These are phyloP conservation scores for Paralichthys olivaceus DNA, from an alignment of 2,113 vertebrate species.

Conservation along the genomic window DNA sequence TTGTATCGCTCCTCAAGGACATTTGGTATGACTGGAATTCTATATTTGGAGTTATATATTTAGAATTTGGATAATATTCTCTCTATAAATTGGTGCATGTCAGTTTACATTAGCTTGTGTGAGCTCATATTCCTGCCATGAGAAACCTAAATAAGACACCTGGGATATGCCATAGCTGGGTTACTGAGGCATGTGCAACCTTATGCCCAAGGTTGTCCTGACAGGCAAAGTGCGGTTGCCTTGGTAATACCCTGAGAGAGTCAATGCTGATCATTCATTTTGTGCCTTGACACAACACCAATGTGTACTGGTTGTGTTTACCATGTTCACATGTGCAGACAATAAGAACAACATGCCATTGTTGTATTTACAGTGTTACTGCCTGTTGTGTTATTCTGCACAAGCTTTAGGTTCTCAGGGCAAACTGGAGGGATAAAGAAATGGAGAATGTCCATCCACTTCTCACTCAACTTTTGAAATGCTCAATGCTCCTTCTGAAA, in stretches of 20 bases:
- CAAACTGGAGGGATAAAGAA: neutral
- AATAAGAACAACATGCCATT: neutral
- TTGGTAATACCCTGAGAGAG: conserved; percentile 31
- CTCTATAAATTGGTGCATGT: conserved; percentile 1
- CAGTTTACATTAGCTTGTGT: neutral
- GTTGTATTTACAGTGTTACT: neutral
- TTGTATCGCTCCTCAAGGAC: neutral
- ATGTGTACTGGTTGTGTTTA: conserved; percentile 12
- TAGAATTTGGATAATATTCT: conserved; percentile 5
- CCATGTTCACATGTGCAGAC: conserved; percentile 1
- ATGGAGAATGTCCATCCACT: neutral
- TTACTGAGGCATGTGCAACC: conserved; percentile 34
- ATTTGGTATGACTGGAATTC: neutral
- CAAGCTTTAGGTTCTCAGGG: neutral
- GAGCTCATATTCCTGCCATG: conserved; percentile 8
- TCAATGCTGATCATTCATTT: conserved; percentile 14
- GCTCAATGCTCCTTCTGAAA: neutral
- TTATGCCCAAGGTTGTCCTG: conserved; percentile 7
- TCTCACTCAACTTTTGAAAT: neutral
- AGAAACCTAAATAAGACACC: conserved; percentile 32
- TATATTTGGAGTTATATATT: neutral
- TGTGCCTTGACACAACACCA: conserved; percentile 9
- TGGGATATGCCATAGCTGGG: conserved; percentile 22
- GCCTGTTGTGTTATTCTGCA: neutral
- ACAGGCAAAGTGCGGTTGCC: conserved; percentile 42